A percentile compares a stretch with the other conserved stretches of the same genome.
These are phyloP conservation scores for Caenorhabditis latens DNA, from an alignment of 1,140 invertebrate genomes.

Conservation along the genomic window DNA sequence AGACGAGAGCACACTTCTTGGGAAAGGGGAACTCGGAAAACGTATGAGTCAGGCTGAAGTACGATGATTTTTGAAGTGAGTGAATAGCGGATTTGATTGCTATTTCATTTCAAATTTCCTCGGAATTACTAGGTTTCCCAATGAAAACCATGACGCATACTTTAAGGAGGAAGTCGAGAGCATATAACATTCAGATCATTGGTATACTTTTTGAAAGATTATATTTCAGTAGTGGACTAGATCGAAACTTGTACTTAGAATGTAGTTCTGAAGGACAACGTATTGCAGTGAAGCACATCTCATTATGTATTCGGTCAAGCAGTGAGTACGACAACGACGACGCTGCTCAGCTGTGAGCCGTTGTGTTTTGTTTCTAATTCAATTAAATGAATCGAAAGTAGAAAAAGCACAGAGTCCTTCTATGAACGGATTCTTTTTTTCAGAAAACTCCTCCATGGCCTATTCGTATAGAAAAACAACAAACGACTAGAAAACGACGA, in stretches of 20 bases:
- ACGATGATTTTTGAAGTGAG: too few species aligned
- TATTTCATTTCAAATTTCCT: background rate
- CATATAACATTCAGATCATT: too few species aligned
- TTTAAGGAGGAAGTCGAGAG: too few species aligned
- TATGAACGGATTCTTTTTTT: background rate
- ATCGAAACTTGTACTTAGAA: background rate
- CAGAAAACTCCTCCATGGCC: background rate
- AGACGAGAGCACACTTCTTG: background rate
- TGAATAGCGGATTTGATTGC: background rate
- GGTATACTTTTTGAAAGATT: too few species aligned
- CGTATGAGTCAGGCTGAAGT: background rate
- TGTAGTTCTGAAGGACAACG: constrained; percentile 6
- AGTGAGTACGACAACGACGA: background rate
- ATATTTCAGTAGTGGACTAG: background rate
- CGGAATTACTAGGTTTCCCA: too few species aligned
- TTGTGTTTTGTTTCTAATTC: background rate
- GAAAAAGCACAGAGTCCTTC: background rate
- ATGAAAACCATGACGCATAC: too few species aligned
- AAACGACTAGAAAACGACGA: constrained; percentile 1
- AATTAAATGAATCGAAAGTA: background rate
- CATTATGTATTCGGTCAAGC: constrained; percentile 4
- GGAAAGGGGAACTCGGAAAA: background rate
- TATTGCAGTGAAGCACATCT: background rate
- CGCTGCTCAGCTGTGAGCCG: background rate
- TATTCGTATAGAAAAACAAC: constrained; percentile 27